phyloP scores from a whole-genome alignment of 1,140 invertebrate genomes.

The Zaprionus taronus region DNA sequence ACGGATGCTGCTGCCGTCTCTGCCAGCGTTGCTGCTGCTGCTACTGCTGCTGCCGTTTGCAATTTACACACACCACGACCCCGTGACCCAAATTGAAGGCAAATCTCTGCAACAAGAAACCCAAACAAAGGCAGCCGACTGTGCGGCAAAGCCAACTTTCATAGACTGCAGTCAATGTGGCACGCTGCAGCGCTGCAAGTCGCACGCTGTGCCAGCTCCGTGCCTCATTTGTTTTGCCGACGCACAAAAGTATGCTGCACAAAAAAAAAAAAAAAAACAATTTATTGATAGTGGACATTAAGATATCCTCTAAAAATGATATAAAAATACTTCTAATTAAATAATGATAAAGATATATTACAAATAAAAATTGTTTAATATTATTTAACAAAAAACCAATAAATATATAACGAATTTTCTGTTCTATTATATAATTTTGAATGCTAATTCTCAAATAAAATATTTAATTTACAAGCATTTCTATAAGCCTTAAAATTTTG shows the following conservation, averaged over 20 bases:
- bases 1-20: conserved; percentile 37
- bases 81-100: conserved; percentile 69
- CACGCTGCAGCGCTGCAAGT: neutral
- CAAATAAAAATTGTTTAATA: too few species aligned
- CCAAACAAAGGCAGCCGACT: conserved; percentile 64
- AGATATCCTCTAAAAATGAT: too few species aligned
- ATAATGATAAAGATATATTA: neutral
- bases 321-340: accelerated
- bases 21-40: conserved; percentile 2
- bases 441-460: too few species aligned
- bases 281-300: too few species aligned
- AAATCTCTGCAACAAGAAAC: conserved; percentile 66
- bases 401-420: too few species aligned
- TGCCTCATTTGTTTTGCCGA: conserved; percentile 68
- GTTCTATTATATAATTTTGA: too few species aligned
- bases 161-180: conserved; percentile 56
- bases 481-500: too few species aligned
- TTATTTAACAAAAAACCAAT: too few species aligned
- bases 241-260: conserved; percentile 49
- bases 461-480: too few species aligned
- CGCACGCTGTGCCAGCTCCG: conserved; percentile 40
- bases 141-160: conserved; percentile 56
- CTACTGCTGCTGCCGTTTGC: conserved; percentile 48
- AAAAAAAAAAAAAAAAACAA: neutral
- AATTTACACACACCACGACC: conserved; percentile 78